Conservation (phyloP, 2,113 vertebrate genomes). For the Arenaria interpres region DNA sequence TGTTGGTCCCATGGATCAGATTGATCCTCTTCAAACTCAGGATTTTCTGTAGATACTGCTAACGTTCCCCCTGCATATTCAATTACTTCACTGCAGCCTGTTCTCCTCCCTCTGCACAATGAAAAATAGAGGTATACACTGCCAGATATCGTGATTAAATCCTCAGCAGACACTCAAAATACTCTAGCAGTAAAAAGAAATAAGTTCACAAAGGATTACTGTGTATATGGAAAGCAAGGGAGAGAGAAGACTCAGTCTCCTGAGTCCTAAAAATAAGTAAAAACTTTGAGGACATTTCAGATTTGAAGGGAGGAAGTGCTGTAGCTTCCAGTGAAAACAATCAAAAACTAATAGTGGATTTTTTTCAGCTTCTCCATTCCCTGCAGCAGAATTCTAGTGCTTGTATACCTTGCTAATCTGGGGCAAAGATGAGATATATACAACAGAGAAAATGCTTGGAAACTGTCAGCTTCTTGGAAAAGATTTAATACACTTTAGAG, state of each 20-base stretch:
- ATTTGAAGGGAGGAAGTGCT: background rate
- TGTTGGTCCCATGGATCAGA: background rate
- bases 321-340: background rate
- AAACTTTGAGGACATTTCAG: background rate
- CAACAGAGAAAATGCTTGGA: background rate
- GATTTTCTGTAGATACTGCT: background rate
- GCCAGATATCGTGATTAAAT: background rate
- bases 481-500: background rate
- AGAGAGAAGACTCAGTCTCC: background rate
- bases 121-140: background rate
- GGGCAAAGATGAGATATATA: background rate
- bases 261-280: background rate
- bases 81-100: background rate
- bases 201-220: background rate
- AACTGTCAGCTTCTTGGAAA: background rate
- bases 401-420: background rate
- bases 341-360: background rate
- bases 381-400: background rate
- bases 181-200: background rate
- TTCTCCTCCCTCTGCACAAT: background rate
- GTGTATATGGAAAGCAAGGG: background rate
- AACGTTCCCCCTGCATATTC: background rate
- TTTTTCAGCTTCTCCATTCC: background rate
- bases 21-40: background rate
- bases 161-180: background rate